Conservation (phyloP, 1,140 invertebrate genomes). For the Sitodiplosis mosellana region DNA sequence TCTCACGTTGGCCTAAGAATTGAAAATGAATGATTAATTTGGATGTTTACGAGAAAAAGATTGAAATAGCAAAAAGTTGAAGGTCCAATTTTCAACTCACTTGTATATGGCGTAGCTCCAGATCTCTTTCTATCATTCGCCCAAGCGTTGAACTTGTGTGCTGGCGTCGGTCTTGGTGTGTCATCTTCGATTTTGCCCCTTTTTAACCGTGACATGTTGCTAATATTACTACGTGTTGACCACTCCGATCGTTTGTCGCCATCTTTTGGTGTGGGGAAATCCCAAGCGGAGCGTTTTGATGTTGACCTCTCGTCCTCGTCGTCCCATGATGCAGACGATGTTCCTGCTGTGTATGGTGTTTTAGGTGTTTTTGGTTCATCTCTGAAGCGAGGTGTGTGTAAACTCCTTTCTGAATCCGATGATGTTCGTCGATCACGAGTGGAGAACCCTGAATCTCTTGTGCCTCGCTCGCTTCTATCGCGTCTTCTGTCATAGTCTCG, state of each 20-base stretch:
- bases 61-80: background rate
- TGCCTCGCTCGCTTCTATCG: conserved; percentile 9
- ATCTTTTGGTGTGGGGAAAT: conserved; percentile 69
- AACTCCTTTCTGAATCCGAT: conserved; percentile 31
- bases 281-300: conserved; percentile 61
- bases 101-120: conserved; percentile 36
- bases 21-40: conserved; percentile 1
- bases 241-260: conserved; percentile 10
- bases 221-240: conserved; percentile 12
- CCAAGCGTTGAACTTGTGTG: conserved; percentile 62
- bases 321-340: conserved; percentile 58
- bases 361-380: conserved; percentile 70
- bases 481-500: conserved; percentile 16
- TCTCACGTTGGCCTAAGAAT: conserved; percentile 5
- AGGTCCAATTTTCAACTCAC: conserved; percentile 12
- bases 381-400: conserved; percentile 48
- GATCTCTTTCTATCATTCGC: conserved; percentile 40
- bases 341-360: conserved; percentile 6
- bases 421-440: conserved; percentile 9
- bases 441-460: conserved; percentile 6
- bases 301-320: conserved; percentile 66
- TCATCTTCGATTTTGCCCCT: conserved; percentile 42
- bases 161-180: conserved; percentile 58
- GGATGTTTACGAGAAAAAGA: too few species aligned
- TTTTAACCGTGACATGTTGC: conserved; percentile 15